phyloP scores from a whole-genome alignment of 2,797 vertebrate genomes.

The Coendou prehensilis region DNA sequence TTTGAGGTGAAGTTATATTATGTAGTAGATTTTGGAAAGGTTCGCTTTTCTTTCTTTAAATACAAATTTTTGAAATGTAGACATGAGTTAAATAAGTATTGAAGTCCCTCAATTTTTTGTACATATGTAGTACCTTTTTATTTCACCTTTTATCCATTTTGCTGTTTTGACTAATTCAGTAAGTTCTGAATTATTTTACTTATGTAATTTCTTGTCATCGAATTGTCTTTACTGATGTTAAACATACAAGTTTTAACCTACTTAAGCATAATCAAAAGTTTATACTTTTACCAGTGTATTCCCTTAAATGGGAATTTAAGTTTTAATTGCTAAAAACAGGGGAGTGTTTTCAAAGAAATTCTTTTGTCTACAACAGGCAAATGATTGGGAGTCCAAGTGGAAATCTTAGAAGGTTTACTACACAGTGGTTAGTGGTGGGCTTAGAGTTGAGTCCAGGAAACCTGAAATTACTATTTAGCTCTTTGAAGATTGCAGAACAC shows the following conservation, averaged over 20 bases:
- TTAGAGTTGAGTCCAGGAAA: constrained; percentile 27
- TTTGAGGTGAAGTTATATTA: constrained; percentile 28
- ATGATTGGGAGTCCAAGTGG: background rate
- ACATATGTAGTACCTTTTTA: background rate
- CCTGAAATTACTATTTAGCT: constrained; percentile 25
- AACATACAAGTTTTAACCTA: constrained; percentile 53
- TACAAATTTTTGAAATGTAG: constrained; percentile 31
- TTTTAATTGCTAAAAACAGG: constrained; percentile 67
- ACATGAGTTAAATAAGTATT: constrained; percentile 9
- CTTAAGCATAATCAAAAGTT: constrained; percentile 60
- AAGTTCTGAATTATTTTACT: constrained; percentile 68
- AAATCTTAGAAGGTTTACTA: constrained; percentile 46
- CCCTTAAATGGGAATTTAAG: constrained; percentile 33
- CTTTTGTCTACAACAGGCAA: constrained; percentile 35
- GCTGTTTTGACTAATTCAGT: constrained; percentile 59
- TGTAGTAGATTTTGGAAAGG: background rate
- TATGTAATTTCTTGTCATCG: constrained; percentile 47
- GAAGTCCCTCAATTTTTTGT: background rate
- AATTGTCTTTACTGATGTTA: constrained; percentile 65
- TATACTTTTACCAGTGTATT: constrained; percentile 19
- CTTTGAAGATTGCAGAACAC: constrained; percentile 3
- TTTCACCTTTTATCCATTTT: constrained; percentile 43
- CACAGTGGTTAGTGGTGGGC: background rate
- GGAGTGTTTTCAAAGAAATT: constrained; percentile 57
- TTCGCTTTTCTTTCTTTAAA: constrained; percentile 36